Evolutionary conservation across 2,888 invertebrate species (phyloP), one percentile per base, ranked within the genome.

Genomic region (Diogma glabrata): DNA sequence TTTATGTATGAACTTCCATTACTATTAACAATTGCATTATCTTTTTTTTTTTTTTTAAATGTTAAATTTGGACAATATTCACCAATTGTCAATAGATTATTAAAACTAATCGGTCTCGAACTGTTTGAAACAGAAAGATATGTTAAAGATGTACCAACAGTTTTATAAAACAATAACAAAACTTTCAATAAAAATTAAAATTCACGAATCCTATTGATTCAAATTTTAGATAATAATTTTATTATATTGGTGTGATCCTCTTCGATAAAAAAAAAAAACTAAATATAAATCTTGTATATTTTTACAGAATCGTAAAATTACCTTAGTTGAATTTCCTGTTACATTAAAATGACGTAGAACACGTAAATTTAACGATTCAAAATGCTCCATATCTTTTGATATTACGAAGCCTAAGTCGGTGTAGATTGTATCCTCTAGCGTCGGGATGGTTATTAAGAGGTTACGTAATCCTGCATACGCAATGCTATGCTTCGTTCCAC

Each of bases 321-420:
- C 54, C 17, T 24, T 36, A 12, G 55, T 53, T 24, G 52, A 53
- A 4, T 49, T 23, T 40, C 49, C 47, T 8, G 55, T 55, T 6
- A 54, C 54, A 45, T 56, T 57, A 45, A 55, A 56, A 45, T 57
- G 57, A 22, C 57, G 53, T 22, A 57, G 48, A 22, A 52, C 50
- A 23, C 49, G 49, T 51, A 57, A 53, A 33, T 53, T 52, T 16
- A 57, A 48, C 8, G 53, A 49, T 24, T 52, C 40, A 4, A 54
- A n/a, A 30, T 51, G 16, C 6, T 53, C 49, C 28, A 57, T 38
- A 17, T 52, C 56, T 38, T 53, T 51, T 1, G 51, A 26, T 2
- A 57, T 53, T 1, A 56, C 56, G 12, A 53, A 52, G 23, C 56
- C 57, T 10, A 57, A 20, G 51, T 57, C 57, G 2, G 56, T 51